Base-by-base conservation (phyloP, 1,140 invertebrate species). In the Eueides isabella region DNA sequence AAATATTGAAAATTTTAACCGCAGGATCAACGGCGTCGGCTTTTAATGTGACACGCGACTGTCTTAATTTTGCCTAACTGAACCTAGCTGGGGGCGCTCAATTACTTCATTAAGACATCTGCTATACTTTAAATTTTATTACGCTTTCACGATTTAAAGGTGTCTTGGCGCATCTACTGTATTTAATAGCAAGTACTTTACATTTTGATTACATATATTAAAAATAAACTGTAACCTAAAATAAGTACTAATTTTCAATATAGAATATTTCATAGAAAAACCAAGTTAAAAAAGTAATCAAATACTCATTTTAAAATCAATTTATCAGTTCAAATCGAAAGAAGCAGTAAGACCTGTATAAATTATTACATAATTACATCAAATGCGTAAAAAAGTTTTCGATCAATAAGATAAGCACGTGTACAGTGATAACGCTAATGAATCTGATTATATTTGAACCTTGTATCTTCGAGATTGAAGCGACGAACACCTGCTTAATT, bases 1-100 rank as follows among this genome's bases (percentile, higher is more conserved):
- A 91, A 93, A 92, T 91, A 93, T 93, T 93, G 91, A 92, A 93
- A 93, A 91, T 78, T 93, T 90, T 85, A 91, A 91, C 90, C 89
- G 80, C 86, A 75, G 61, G 71, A 81, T 86, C 84, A 82, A 70
- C 68, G 69, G 61, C 76, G 74, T 66, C 67, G 38, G 79, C 84
- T 81, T 86, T 85, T 87, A 87, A 86, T 86, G 71, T 55, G 86
- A 86, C 89, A 91, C 91, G 88, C 84, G 91, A 61, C 89, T 76
- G 61, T 86, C 88, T 87, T 89, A 86, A 90, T 88, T 88, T 87
- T 69, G 63, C 65, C 80, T 75, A 84, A 67, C 85, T 85, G 83
- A 81, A 81, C 81, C 81, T 82, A 80, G 74, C 77, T 78, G 82
- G 78, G 76, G 76, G 44, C 61, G 66, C 31, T 35, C 61, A 48